Evolutionary conservation across 2,888 invertebrate species (phyloP), one percentile per base, ranked within the genome.

Genomic region (Hirtodrosophila histrioides): DNA sequence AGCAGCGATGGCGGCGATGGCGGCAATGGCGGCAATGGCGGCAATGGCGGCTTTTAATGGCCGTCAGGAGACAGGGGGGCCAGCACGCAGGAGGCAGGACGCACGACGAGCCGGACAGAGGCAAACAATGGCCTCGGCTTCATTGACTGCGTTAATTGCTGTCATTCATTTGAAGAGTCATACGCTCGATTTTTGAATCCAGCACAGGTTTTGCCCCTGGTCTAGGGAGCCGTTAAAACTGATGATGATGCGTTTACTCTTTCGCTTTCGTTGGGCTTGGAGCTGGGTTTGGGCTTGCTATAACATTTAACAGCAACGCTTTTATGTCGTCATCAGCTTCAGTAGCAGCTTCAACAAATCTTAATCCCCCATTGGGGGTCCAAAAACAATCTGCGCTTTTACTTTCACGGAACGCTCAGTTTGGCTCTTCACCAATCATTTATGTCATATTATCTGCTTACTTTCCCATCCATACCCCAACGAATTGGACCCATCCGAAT

Each of bases 81-180:
- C 17, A 17, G 17, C 27, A 27, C 7, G 8, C 31, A 31, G 31
- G 31, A 31, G 31, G 4, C 31, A n/a, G 61, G 43, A 41, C 31
- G 4, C 31, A n/a, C 58, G 43, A 41, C 31, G 64, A 23, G 44
- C 10, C 9, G 37, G 31, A 29, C n/a, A 31, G 60, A 27, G 50
- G 67, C 81, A 85, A 83, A 84, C 85, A 84, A 84, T 85, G 58
- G 70, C 68, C 41, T 63, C 62, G 63, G 72, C 75, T 70, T 75
- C 85, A 86, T 85, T 85, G 85, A 84, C 85, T 86, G 78, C 84
- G 84, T 86, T 85, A 85, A 85, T 85, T 85, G 85, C 84, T 84
- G 85, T 86, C 85, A 86, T 85, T 85, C 85, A 84, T 86, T 86
- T 80, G 86, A 83, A 78, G 85, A 83, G 83, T 83, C 83, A 83